These are phyloP conservation scores for Isaurus tuberculatus DNA, from an alignment of 92 coral and sea anemone species.

Conservation along the genomic window DNA sequence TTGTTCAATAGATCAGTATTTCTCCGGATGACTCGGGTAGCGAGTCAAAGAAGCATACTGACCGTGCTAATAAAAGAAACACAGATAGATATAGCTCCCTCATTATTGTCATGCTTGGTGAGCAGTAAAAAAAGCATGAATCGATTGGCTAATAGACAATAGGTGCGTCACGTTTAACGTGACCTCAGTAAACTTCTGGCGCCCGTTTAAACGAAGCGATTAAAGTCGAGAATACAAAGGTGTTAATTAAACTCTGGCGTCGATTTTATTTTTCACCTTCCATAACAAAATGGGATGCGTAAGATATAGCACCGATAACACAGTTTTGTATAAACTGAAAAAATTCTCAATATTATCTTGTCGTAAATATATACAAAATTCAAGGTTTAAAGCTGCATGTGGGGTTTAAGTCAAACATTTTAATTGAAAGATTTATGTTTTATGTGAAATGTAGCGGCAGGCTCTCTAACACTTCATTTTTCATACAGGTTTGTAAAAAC, in stretches of 20 bases:
- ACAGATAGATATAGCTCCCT: slow-evolving; percentile 44
- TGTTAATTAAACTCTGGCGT: slow-evolving; percentile 69
- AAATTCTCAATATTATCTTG: neutral
- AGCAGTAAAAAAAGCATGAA: slow-evolving; percentile 12
- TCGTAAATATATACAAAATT: neutral
- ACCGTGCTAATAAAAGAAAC: slow-evolving; percentile 41
- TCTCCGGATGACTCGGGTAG: slow-evolving; percentile 35
- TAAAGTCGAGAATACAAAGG: slow-evolving; percentile 47
- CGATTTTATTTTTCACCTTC: slow-evolving; percentile 63
- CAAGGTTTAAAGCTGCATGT: slow-evolving; percentile 11
- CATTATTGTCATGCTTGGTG: slow-evolving; percentile 48
- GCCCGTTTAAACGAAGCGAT: slow-evolving; percentile 59
- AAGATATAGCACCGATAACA: slow-evolving; percentile 22
- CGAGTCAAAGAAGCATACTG: slow-evolving; percentile 45
- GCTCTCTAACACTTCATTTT: slow-evolving; percentile 40
- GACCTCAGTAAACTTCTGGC: slow-evolving; percentile 76
- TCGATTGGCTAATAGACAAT: slow-evolving; percentile 77
- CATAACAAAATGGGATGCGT: slow-evolving; percentile 27
- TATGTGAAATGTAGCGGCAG: slow-evolving; percentile 27
- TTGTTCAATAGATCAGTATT: slow-evolving; percentile 1
- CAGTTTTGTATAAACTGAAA: slow-evolving; percentile 1
- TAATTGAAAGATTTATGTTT: slow-evolving; percentile 21
- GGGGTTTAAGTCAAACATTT: slow-evolving; percentile 25
- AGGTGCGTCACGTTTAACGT: slow-evolving; percentile 69
- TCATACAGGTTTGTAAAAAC: slow-evolving; percentile 29